Base-by-base conservation (phyloP, 2,113 vertebrate genomes). In the Parus major region DNA sequence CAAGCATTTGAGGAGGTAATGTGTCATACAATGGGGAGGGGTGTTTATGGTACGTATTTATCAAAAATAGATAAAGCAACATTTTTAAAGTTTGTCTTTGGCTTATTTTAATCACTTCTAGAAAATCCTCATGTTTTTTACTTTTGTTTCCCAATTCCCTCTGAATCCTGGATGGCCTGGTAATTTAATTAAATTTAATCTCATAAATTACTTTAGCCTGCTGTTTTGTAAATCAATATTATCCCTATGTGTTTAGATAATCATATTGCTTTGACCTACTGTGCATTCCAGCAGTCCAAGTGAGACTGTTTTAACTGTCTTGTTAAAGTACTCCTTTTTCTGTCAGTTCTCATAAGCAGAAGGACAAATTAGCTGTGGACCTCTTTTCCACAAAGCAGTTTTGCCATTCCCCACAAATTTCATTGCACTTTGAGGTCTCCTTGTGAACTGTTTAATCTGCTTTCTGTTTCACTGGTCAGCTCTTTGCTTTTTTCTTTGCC, bases 401-500 rank as follows among this genome's bases (percentile, higher is more conserved):
- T 75, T 88, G 29, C 19, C 33, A 63, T 86, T 92, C 76, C 77
- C 36, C 13, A 63, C 47, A 70, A 55, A 70, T 88, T 88, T 78
- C 60, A 44, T n/a, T 68, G 44, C 50, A 49, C 72, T 88, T 88
- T 63, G 72, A 86, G 35, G 11, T 96, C 65, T 91, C 59, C 42
- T 87, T 94, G 41, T 53, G 49, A 88, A 25, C 17, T 42, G 6
- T 61, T 95, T 78, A 63, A 47, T 87, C 56, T 92, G 52, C 86
- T 83, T 85, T 93, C 59, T 85, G 16, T 92, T 89, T 69, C 73
- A 80, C n/a, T 42, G 53, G 47, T 76, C 86, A 95, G 77, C 15
- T 84, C 41, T 47, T 88, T 73, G 35, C 11, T 75, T 83, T 86
- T 79, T 90, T 84, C 71, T 69, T 86, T 88, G 15, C 17, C 41